Base-by-base conservation (phyloP, 2,888 invertebrate genomes). In the Globia sparganii region DNA sequence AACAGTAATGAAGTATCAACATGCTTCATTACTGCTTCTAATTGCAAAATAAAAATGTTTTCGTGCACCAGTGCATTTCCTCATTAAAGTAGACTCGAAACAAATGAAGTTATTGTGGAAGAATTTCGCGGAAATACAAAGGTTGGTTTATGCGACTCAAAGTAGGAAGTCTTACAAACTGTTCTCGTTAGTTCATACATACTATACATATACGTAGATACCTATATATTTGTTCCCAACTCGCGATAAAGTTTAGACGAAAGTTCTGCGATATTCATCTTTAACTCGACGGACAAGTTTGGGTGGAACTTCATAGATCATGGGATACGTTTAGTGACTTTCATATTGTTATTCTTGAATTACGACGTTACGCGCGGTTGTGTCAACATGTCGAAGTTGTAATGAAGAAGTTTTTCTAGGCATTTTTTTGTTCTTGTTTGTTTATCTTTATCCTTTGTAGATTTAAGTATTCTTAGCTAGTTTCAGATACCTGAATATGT, bases 251-350 rank as follows among this genome's bases (percentile, higher is more conserved):
- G 88, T 92, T 93, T 83, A 77, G 71, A 85, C 78, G 80, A 77
- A 92, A 94, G 90, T 93, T 93, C 88, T 81, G 89, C 86, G 91
- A 92, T 93, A 93, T 92, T 91, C 91, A 92, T 92, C 91, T 88
- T 87, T 77, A 87, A 87, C 89, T 88, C 77, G 68, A 64, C 58
- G 86, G 81, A 87, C 86, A 87, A 90, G 83, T 88, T 88, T 80
- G 71, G 37, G 71, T 65, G 72, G 78, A 86, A 88, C 87, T 89
- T 89, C 86, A 88, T 89, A 89, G 86, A 91, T 90, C 87, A 85
- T 83, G 80, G 81, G 86, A 87, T 88, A 88, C 79, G 80, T 88
- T 87, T 84, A 87, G 86, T 66, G 83, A 87, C 81, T 86, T 86
- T 86, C 77, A 79, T 77, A 79, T 85, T 86, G 83, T 85, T 83